Conservation (phyloP, 1,140 invertebrate genomes). For the Drosophila sp. region DNA sequence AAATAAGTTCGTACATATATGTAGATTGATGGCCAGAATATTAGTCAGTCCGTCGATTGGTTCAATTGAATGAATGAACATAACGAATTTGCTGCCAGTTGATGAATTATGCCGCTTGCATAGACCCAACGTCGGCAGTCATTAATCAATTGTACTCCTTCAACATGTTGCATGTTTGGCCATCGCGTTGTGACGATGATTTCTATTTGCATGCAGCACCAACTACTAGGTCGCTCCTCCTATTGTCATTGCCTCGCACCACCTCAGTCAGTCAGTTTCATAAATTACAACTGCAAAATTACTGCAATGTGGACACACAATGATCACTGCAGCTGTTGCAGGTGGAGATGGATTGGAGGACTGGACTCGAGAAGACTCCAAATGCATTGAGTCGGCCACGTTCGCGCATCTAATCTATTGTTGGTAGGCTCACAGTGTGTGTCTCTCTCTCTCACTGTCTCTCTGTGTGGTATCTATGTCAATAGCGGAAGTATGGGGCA, state of each 20-base stretch:
- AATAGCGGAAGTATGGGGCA: not conserved
- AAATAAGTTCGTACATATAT: no score
- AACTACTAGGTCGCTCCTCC: slow-evolving; percentile 49
- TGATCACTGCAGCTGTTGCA: slow-evolving; percentile 57
- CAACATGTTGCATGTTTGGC: not conserved
- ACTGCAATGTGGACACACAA: slow-evolving; percentile 57
- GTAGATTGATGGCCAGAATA: not conserved
- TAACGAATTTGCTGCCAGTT: not conserved
- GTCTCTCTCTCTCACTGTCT: no score
- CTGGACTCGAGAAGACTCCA: not conserved
- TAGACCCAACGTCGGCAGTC: not conserved
- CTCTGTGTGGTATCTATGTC: no score
- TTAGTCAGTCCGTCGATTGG: not conserved
- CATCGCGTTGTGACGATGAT: slow-evolving; percentile 33
- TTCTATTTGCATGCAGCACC: slow-evolving; percentile 59
- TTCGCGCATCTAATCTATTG: slow-evolving; percentile 45
- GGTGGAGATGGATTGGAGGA: slow-evolving; percentile 17
- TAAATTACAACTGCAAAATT: slow-evolving; percentile 62
- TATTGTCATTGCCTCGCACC: slow-evolving; percentile 37
- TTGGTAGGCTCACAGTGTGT: slow-evolving; percentile 44
- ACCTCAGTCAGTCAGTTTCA: slow-evolving; percentile 41
- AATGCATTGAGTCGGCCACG: slow-evolving; percentile 31
- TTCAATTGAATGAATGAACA: not conserved
- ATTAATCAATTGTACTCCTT: slow-evolving; percentile 1
- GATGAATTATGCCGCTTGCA: slow-evolving; percentile 1